A percentile compares a stretch with the other conserved stretches of the same genome.
These are phyloP conservation scores for Clupea harengus DNA, from an alignment of 2,113 vertebrate species.

Conservation along the genomic window DNA sequence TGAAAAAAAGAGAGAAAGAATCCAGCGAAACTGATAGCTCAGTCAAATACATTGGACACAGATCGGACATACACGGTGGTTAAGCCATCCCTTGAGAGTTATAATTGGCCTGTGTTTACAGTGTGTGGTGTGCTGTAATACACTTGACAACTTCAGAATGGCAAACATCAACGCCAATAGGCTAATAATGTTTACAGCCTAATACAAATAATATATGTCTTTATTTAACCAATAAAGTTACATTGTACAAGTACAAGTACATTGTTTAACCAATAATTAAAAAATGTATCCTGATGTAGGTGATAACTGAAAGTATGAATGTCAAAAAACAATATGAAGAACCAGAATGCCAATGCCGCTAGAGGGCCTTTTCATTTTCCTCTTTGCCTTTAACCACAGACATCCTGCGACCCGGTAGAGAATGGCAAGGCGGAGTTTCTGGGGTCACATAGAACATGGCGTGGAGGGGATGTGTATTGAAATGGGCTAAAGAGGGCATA, in stretches of 20 bases:
- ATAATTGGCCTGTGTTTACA: too few relatives aligned
- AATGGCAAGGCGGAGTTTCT: conserved; percentile 17
- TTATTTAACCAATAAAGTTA: too few relatives aligned
- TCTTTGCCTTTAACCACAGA: neutral
- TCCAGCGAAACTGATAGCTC: neutral
- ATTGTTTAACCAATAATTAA: too few relatives aligned
- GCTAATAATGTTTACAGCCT: neutral
- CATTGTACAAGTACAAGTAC: too few relatives aligned
- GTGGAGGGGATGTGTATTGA: conserved; percentile 63
- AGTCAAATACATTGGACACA: neutral
- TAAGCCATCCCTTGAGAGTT: too few relatives aligned
- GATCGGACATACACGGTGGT: too few relatives aligned
- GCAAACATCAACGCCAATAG: neutral
- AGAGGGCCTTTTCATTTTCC: neutral
- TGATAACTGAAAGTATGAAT: too few relatives aligned
- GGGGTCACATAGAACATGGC: conserved; percentile 60
- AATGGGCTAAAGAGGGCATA: conserved; percentile 46
- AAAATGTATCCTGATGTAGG: too few relatives aligned
- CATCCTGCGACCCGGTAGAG: conserved; percentile 36
- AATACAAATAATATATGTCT: too few relatives aligned
- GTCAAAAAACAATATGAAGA: neutral
- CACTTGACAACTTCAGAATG: neutral
- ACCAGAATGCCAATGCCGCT: neutral
- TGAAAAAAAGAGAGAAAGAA: neutral
- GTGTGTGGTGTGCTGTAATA: too few relatives aligned